These are phyloP conservation scores for Leptosomus discolor DNA, from an alignment of 2,113 vertebrate genomes.

Conservation along the genomic window DNA sequence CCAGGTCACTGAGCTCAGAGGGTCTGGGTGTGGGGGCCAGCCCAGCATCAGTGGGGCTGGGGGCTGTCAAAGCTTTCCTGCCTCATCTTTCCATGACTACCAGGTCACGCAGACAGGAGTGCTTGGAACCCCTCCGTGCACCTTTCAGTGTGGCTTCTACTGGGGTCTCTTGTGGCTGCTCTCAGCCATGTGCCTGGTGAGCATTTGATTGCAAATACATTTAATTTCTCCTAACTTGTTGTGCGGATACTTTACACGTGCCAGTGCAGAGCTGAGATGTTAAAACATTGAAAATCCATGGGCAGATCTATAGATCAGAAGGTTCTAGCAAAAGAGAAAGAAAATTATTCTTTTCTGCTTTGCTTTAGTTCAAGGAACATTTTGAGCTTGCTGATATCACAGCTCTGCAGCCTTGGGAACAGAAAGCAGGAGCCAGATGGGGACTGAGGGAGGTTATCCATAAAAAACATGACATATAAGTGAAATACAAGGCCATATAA, in stretches of 20 bases:
- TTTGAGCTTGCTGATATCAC: not conserved
- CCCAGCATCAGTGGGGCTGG: rapidly evolving
- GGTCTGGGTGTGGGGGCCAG: not conserved
- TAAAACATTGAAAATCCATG: not conserved
- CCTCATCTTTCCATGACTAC: too few species aligned
- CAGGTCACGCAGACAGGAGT: rapidly evolving
- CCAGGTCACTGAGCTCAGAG: not conserved
- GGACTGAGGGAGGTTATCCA: not conserved
- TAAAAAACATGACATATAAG: not conserved
- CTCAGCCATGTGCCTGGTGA: rapidly evolving
- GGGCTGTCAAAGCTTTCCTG: not conserved
- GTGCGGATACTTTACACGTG: not conserved
- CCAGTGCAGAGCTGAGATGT: not conserved
- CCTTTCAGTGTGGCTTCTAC: not conserved
- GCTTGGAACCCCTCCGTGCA: not conserved
- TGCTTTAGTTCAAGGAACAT: not conserved
- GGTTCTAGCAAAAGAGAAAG: not conserved
- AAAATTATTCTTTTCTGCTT: not conserved
- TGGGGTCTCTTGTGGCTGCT: not conserved
- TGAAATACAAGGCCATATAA: not conserved
- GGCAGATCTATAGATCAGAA: not conserved
- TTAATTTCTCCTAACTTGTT: not conserved
- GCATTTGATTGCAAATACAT: not conserved
- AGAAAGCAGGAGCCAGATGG: not conserved
- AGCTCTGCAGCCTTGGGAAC: not conserved